These are phyloP conservation scores for Alces alces DNA, from an alignment of 2,113 vertebrate genomes.

Conservation along the genomic window DNA sequence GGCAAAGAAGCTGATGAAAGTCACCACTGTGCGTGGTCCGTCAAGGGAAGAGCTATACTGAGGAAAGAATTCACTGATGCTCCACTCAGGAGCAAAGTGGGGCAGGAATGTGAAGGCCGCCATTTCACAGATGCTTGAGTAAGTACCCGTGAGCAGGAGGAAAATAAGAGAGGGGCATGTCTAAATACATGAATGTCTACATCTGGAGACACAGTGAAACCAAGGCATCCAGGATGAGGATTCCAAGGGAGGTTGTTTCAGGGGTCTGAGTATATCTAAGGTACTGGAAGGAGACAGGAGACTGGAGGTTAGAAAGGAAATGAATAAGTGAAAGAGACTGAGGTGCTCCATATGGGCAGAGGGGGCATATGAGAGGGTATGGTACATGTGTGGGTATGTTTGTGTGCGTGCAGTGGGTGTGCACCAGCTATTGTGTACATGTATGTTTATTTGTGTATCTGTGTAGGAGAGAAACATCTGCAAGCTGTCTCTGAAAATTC, in stretches of 20 bases:
- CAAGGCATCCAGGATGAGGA: not conserved
- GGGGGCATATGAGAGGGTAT: not conserved
- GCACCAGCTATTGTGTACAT: too few relatives aligned
- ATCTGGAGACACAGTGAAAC: not conserved
- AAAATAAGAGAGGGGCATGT: not conserved
- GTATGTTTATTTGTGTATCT: not conserved
- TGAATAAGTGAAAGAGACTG: rapidly evolving
- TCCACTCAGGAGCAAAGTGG: not conserved
- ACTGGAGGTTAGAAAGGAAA: not conserved
- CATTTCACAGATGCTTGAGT: not conserved
- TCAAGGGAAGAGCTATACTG: not conserved
- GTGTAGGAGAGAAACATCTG: not conserved
- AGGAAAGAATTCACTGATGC: not conserved
- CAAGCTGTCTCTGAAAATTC: not conserved
- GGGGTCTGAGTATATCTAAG: not conserved
- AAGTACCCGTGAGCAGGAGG: not conserved
- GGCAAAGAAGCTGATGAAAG: not conserved
- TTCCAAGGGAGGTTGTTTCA: not conserved
- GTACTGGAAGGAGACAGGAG: not conserved
- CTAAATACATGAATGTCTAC: not conserved
- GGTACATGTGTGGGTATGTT: too few relatives aligned
- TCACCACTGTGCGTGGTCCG: not conserved
- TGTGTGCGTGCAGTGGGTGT: not conserved
- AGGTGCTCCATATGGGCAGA: not conserved
- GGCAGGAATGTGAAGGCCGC: not conserved